A percentile compares a stretch with the other conserved stretches of the same genome.
Evolutionary conservation across 1,140 invertebrate species (phyloP).

Genomic region (Elysia chlorotica): DNA sequence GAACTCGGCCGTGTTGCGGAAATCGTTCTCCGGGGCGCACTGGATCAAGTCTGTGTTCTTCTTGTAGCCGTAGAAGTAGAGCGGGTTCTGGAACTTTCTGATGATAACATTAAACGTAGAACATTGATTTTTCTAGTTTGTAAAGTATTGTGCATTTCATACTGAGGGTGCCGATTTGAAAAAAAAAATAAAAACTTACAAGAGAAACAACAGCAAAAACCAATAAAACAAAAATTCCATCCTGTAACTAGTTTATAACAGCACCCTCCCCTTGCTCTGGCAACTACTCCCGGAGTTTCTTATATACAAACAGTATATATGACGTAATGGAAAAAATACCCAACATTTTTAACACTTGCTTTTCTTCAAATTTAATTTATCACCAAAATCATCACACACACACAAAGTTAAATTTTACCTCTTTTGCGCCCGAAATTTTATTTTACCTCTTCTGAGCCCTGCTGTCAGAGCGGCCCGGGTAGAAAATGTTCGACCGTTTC

Average conservation of each 20-base stretch:
- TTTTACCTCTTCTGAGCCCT: too few species aligned
- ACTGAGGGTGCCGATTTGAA: constrained; percentile 3
- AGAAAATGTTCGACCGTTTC: neutral
- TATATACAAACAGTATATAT: neutral
- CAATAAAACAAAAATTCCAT: neutral
- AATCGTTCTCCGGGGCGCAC: constrained; percentile 34
- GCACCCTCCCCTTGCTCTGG: neutral
- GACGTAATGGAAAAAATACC: neutral
- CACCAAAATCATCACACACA: too few species aligned
- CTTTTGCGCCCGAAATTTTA: too few species aligned
- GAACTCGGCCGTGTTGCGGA: constrained; percentile 45
- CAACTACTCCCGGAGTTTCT: neutral
- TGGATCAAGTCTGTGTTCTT: constrained; percentile 34
- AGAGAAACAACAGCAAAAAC: neutral
- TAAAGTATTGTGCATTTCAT: neutral
- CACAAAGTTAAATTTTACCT: too few species aligned
- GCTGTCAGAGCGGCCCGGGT: too few species aligned
- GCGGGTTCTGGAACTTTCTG: constrained; percentile 21
- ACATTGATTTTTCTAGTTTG: neutral
- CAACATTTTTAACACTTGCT: too few species aligned
- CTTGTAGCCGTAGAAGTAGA: constrained; percentile 10
- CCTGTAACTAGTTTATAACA: neutral
- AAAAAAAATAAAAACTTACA: neutral
- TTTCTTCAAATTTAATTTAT: too few species aligned
- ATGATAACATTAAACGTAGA: neutral